These are phyloP conservation scores for Ametastegia equiseti DNA, from an alignment of 2,888 invertebrate species.

Conservation along the genomic window DNA sequence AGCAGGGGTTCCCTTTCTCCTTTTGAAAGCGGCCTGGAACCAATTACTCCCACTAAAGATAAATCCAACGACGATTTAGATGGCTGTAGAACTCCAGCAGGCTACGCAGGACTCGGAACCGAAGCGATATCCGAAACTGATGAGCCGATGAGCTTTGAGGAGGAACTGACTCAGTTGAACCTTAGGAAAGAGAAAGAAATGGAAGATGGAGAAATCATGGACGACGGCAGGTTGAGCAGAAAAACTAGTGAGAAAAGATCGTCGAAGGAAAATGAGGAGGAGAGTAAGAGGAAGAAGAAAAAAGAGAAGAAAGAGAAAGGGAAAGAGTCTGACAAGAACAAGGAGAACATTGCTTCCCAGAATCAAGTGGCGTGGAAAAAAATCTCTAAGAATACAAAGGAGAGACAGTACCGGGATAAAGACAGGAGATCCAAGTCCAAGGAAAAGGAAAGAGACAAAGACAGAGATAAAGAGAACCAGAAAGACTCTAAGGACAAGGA, in stretches of 20 bases:
- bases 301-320: conserved; percentile 77
- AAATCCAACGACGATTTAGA: conserved; percentile 67
- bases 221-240: conserved; percentile 63
- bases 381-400: conserved; percentile 86
- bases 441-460: conserved; percentile 71
- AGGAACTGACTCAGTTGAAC: conserved; percentile 71
- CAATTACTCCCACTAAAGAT: conserved; percentile 71
- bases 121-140: conserved; percentile 76
- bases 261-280: conserved; percentile 66
- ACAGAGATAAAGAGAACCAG: conserved; percentile 75
- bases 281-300: conserved; percentile 76
- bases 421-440: conserved; percentile 68
- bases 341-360: conserved; percentile 76
- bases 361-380: conserved; percentile 86
- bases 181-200: conserved; percentile 74
- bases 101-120: conserved; percentile 74
- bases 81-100: conserved; percentile 73
- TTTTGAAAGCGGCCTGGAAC: conserved; percentile 70
- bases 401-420: conserved; percentile 87
- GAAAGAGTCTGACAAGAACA: conserved; percentile 76
- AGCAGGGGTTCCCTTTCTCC: conserved; percentile 52
- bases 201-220: conserved; percentile 73
- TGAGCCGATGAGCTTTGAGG: conserved; percentile 73
- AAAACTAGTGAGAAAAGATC: conserved; percentile 63
- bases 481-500: conserved; percentile 66